A percentile compares a stretch with the other conserved stretches of the same genome.
phyloP scores from a whole-genome alignment of 2,113 vertebrate species.

The Cariama cristata region DNA sequence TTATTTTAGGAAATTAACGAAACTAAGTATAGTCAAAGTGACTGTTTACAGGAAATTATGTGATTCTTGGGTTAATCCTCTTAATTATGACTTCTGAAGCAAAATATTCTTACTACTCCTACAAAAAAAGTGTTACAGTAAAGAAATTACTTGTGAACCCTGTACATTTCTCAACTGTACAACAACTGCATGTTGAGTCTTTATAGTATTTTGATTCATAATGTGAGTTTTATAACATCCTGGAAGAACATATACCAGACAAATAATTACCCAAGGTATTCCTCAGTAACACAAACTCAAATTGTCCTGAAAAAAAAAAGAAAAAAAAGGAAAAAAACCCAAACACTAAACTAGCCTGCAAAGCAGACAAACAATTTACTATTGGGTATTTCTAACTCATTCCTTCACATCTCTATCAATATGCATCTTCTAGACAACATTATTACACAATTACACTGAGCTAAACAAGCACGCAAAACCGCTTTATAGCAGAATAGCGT shows the following conservation, averaged over 20 bases:
- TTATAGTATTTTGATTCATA: background rate
- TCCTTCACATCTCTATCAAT: background rate
- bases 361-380: constrained; percentile 1
- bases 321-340: fast-evolving
- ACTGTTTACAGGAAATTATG: background rate
- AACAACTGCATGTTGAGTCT: background rate
- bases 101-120: background rate
- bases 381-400: background rate
- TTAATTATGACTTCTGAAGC: background rate
- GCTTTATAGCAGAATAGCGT: background rate
- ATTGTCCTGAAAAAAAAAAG: background rate
- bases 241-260: background rate
- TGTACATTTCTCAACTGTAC: background rate
- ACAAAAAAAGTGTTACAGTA: background rate
- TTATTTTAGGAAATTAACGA: background rate
- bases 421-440: background rate
- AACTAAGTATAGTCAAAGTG: background rate
- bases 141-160: background rate
- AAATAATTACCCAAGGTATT: background rate
- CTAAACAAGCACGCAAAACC: background rate
- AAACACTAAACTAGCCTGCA: background rate
- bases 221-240: background rate
- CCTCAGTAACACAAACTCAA: background rate
- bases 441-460: background rate
- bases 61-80: background rate